Conservation (phyloP, 1,140 invertebrate species). For the Drosophila santomea region DNA sequence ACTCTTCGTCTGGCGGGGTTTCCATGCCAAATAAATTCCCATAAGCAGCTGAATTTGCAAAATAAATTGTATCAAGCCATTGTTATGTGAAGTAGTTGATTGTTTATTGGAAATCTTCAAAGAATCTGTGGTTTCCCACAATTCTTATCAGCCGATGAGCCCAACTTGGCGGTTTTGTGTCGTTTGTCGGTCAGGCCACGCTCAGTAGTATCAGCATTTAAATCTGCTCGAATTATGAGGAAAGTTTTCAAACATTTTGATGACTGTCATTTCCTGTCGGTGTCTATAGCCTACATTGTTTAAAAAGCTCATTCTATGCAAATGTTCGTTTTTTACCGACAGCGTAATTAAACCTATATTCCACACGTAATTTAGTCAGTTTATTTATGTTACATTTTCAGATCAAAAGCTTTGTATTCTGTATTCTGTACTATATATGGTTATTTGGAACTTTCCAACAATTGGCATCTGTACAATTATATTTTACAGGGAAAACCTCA, state of each 20-base stretch:
- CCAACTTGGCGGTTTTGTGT: constrained; percentile 3
- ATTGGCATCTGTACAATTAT: constrained; percentile 10
- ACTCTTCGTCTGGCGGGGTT: not conserved
- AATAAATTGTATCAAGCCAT: not conserved
- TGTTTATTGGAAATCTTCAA: constrained; percentile 5
- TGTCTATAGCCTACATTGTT: not conserved
- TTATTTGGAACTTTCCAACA: constrained; percentile 24
- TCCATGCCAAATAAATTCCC: too few species aligned
- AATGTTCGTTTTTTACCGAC: not conserved
- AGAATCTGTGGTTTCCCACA: constrained; percentile 7
- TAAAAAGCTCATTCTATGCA: not conserved
- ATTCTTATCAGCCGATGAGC: constrained; percentile 12
- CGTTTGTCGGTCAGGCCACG: constrained; percentile 29
- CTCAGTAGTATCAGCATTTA: constrained; percentile 2
- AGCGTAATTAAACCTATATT: too few species aligned
- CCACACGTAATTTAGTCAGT: too few species aligned
- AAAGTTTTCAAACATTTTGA: constrained; percentile 34
- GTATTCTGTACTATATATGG: not conserved
- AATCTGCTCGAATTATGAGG: constrained; percentile 28
- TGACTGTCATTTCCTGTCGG: constrained; percentile 19
- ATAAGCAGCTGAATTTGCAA: not conserved
- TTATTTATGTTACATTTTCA: too few species aligned
- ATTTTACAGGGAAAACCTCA: constrained; percentile 20
- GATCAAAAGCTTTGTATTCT: too few species aligned
- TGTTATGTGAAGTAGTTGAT: not conserved